These are phyloP conservation scores for Cottus gobio DNA, from an alignment of 2,113 vertebrate genomes.

Conservation along the genomic window DNA sequence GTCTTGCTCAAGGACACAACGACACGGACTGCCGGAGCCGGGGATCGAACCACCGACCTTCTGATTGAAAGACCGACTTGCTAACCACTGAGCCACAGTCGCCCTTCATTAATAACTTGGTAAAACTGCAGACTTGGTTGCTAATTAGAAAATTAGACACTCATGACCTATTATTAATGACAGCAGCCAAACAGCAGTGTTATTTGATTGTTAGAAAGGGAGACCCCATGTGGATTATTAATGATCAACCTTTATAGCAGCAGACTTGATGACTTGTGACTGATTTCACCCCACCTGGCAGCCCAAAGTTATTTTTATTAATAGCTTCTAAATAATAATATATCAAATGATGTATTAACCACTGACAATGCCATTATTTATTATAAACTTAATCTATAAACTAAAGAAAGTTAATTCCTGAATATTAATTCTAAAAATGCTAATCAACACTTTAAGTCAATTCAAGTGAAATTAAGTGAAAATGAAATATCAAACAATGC, in stretches of 20 bases:
- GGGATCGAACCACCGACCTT: no score
- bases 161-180: neutral
- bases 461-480: neutral
- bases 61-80: no score
- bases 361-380: neutral
- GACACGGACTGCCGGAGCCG: no score
- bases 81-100: no score
- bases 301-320: neutral
- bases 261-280: neutral
- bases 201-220: neutral
- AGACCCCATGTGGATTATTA: neutral
- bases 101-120: neutral
- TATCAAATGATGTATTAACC: neutral
- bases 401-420: neutral
- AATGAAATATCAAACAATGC: neutral
- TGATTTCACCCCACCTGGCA: neutral
- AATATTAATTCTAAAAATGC: neutral
- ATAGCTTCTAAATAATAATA: neutral
- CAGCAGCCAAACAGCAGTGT: neutral
- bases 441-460: neutral
- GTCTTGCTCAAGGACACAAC: no score
- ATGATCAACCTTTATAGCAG: constrained; percentile 1
- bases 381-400: neutral
- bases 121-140: neutral
- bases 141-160: neutral